Evolutionary conservation across 2,888 invertebrate genomes (phyloP).

Genomic region (Mythimna impura): DNA sequence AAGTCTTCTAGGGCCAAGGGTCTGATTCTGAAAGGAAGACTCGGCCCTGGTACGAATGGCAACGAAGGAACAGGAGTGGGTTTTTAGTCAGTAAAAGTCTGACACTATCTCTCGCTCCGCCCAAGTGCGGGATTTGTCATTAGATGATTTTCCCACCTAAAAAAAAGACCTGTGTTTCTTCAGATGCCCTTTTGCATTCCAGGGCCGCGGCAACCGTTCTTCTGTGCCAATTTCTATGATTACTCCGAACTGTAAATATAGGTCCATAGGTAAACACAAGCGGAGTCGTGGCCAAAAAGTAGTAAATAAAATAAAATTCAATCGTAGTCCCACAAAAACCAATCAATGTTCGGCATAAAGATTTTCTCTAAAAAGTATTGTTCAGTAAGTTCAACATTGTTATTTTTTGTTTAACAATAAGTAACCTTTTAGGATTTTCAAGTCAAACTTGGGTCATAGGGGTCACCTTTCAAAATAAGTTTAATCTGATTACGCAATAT

Average conservation of each 20-base stretch:
- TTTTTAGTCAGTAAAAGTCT: no score
- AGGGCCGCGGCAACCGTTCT: no score
- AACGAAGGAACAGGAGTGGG: no score
- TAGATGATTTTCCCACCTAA: no score
- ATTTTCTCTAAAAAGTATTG: slow-evolving; percentile 35
- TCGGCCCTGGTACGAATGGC: no score
- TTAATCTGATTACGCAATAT: slow-evolving; percentile 50
- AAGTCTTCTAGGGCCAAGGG: no score
- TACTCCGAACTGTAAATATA: not conserved
- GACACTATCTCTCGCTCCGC: no score
- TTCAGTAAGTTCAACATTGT: slow-evolving; percentile 33
- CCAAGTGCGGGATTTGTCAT: no score
- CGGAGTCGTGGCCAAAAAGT: not conserved
- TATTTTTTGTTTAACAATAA: slow-evolving; percentile 41
- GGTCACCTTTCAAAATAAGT: slow-evolving; percentile 53
- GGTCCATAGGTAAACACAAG: not conserved
- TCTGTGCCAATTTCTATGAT: not conserved
- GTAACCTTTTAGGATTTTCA: slow-evolving; percentile 38
- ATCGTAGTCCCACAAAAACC: slow-evolving; percentile 3
- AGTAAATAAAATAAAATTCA: not conserved
- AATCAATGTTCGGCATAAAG: slow-evolving; percentile 30
- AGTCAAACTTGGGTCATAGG: slow-evolving; percentile 46
- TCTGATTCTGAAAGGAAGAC: no score
- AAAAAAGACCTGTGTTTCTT: no score
- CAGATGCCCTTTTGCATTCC: no score